Evolutionary conservation across 2,888 invertebrate species (phyloP).

Genomic region (Listrodromus nycthemerus): DNA sequence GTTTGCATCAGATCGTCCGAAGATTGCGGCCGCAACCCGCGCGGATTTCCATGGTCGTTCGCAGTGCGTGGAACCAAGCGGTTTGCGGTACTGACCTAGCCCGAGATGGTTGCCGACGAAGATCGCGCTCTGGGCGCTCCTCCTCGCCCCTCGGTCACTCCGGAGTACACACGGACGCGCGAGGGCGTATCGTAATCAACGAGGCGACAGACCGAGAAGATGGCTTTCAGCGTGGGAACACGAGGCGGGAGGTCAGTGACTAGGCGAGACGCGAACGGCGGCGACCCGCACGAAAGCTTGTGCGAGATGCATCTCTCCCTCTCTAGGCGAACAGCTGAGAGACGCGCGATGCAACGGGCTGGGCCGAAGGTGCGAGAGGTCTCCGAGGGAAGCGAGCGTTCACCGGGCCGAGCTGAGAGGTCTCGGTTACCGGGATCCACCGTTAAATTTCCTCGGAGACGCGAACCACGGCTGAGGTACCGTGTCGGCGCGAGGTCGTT

Average conservation of each 20-base stretch:
- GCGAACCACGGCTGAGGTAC: conserved; percentile 20
- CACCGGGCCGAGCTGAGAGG: conserved; percentile 68
- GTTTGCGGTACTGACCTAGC: conserved; percentile 81
- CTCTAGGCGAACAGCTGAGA: neutral
- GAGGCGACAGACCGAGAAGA: conserved; percentile 76
- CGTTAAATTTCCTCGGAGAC: conserved; percentile 73
- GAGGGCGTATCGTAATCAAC: conserved; percentile 81
- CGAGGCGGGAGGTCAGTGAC: conserved; percentile 78
- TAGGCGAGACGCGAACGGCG: conserved; percentile 61
- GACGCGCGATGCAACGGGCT: conserved; percentile 7
- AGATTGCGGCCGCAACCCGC: conserved; percentile 18
- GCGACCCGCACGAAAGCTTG: conserved; percentile 1
- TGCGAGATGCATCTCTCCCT: conserved; percentile 28
- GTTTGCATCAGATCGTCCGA: conserved; percentile 7
- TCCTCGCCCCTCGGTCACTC: neutral
- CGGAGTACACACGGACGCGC: conserved; percentile 10
- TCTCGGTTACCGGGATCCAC: conserved; percentile 75
- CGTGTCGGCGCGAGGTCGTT: conserved; percentile 67
- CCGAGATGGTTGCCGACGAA: conserved; percentile 74
- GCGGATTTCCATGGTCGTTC: conserved; percentile 53
- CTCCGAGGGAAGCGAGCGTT: conserved; percentile 36
- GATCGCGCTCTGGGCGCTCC: conserved; percentile 47
- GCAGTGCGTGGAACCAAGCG: conserved; percentile 76
- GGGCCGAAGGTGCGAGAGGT: conserved; percentile 30
- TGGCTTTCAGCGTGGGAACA: conserved; percentile 81